Evolutionary conservation across 2,888 invertebrate genomes (phyloP).

Genomic region (Dolichomitus sp.): DNA sequence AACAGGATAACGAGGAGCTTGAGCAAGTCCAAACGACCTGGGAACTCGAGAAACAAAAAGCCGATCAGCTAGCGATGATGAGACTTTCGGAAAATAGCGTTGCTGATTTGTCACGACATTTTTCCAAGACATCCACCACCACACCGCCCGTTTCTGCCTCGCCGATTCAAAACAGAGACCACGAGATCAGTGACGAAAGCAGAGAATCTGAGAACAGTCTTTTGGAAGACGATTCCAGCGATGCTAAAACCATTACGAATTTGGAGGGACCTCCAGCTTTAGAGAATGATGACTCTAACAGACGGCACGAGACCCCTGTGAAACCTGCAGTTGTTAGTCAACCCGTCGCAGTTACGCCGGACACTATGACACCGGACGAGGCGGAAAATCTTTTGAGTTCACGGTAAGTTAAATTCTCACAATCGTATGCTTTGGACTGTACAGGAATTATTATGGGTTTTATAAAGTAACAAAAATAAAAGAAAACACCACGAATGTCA

Average conservation of each 20-base stretch:
- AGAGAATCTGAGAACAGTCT: constrained; percentile 73
- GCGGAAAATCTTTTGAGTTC: constrained; percentile 95
- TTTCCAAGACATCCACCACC: constrained; percentile 60
- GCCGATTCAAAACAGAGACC: constrained; percentile 65
- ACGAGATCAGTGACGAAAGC: constrained; percentile 56
- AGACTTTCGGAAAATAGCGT: constrained; percentile 76
- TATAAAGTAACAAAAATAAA: neutral
- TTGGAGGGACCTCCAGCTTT: constrained; percentile 70
- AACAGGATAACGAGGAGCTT: constrained; percentile 54
- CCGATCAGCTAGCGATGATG: constrained; percentile 80
- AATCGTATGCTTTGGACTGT: constrained; percentile 5
- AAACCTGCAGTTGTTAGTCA: constrained; percentile 67
- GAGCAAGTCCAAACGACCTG: constrained; percentile 80
- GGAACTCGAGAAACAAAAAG: constrained; percentile 83
- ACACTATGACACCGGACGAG: constrained; percentile 94
- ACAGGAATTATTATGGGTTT: constrained; percentile 34
- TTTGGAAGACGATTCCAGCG: constrained; percentile 80
- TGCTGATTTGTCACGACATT: constrained; percentile 68
- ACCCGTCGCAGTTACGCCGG: constrained; percentile 84
- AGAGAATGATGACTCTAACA: constrained; percentile 72
- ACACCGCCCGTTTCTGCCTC: constrained; percentile 61
- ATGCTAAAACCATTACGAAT: constrained; percentile 80
- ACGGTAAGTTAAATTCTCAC: constrained; percentile 88
- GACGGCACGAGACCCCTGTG: constrained; percentile 71
- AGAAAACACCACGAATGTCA: too few relatives aligned